Conservation (phyloP, 2,113 vertebrate species). For the Gulo gulo region DNA sequence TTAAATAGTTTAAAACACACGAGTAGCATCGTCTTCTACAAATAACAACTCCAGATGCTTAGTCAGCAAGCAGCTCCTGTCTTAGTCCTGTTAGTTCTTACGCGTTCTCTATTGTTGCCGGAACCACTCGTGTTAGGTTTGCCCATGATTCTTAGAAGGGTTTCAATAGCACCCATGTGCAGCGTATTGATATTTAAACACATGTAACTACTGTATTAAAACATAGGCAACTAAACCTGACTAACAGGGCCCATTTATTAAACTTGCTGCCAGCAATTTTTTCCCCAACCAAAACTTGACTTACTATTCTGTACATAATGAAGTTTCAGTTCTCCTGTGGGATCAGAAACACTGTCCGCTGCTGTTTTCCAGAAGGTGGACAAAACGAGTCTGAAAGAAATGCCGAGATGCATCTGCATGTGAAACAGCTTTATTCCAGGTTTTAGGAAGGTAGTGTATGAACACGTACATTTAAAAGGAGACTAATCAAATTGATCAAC, state of each 20-base stretch:
- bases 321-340: background rate
- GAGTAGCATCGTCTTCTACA: background rate
- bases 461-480: background rate
- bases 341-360: background rate
- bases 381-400: background rate
- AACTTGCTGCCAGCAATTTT: background rate
- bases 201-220: background rate
- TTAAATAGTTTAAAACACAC: background rate
- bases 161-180: background rate
- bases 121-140: background rate
- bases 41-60: background rate
- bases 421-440: background rate
- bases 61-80: background rate
- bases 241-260: background rate
- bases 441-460: background rate
- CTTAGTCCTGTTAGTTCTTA: background rate
- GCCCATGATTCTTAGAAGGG: background rate
- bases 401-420: background rate
- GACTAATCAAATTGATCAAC: background rate
- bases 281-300: background rate
- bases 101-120: background rate
- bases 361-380: background rate
- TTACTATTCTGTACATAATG: slow-evolving; percentile 24
- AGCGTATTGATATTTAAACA: background rate
- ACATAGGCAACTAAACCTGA: background rate